These are phyloP conservation scores for Eumeta japonica DNA, from an alignment of 1,140 invertebrate genomes.

Conservation along the genomic window DNA sequence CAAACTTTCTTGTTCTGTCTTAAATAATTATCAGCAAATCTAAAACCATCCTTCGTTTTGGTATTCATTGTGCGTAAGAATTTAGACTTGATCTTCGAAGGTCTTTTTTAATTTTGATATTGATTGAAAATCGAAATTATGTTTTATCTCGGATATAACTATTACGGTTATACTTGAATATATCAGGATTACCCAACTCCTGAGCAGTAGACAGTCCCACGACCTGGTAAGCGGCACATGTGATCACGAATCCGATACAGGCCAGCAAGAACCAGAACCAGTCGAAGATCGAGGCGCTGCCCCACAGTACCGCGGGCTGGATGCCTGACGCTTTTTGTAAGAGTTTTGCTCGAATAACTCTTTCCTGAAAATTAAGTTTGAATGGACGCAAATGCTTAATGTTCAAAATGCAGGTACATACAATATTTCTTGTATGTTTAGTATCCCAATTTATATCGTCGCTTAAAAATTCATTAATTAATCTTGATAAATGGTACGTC, in stretches of 20 bases:
- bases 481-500: too few species aligned
- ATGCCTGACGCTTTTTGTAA: constrained; percentile 74
- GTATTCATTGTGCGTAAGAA: too few species aligned
- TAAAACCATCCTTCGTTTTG: too few species aligned
- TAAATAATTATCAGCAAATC: too few species aligned
- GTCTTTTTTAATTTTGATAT: too few species aligned
- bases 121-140: not conserved
- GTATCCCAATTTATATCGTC: not conserved
- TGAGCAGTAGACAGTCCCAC: constrained; percentile 48
- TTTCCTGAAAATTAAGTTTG: constrained; percentile 43
- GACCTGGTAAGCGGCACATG: constrained; percentile 59
- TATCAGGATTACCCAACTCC: constrained; percentile 59
- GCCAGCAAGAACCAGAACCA: constrained; percentile 63
- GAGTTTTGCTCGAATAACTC: constrained; percentile 54
- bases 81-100: too few species aligned
- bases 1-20: too few species aligned
- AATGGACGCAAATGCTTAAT: too few species aligned
- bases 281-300: constrained; percentile 71
- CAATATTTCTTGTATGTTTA: too few species aligned
- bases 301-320: constrained; percentile 70
- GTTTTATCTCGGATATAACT: not conserved
- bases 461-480: too few species aligned
- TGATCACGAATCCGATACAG: constrained; percentile 51
- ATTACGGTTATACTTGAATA: too few species aligned
- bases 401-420: too few species aligned